These are phyloP conservation scores for Heteromurus nitidus DNA, from an alignment of 2,888 invertebrate species.

Conservation along the genomic window DNA sequence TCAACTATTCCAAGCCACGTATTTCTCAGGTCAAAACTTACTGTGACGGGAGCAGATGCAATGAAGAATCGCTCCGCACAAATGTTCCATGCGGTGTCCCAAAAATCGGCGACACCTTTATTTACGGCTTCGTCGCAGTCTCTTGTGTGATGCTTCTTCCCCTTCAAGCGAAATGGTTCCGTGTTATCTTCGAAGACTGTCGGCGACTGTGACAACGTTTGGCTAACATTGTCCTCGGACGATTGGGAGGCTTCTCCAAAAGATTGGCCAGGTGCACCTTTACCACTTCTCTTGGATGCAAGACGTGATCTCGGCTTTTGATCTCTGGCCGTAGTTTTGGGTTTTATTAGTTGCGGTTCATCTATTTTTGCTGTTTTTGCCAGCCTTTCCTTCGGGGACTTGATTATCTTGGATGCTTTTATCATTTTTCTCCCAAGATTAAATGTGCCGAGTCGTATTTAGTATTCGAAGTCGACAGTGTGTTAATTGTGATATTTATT, in stretches of 20 bases:
- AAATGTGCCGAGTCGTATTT: too few species aligned
- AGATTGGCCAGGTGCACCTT: neutral
- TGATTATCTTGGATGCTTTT: too few species aligned
- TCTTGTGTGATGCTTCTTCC: neutral
- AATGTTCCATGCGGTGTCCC: slow-evolving; percentile 51
- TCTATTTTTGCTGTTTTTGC: neutral
- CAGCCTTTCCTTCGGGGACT: neutral
- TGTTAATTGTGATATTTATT: too few species aligned
- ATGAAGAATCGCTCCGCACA: slow-evolving; percentile 61
- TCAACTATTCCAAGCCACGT: slow-evolving; percentile 63
- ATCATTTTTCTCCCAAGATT: too few species aligned
- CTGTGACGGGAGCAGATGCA: slow-evolving; percentile 36
- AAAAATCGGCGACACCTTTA: slow-evolving; percentile 39
- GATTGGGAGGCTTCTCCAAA: neutral
- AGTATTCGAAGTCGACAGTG: too few species aligned
- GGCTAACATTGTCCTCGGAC: slow-evolving; percentile 1
- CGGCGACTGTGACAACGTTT: neutral
- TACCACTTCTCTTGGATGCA: neutral
- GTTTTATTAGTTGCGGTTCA: neutral
- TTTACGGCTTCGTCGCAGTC: neutral
- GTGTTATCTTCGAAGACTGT: neutral
- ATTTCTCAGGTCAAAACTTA: slow-evolving; percentile 55
- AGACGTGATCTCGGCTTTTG: neutral
- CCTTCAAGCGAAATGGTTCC: neutral
- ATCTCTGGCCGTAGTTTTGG: neutral